A percentile compares a stretch with the other conserved stretches of the same genome.
Evolutionary conservation across 1,140 invertebrate genomes (phyloP).

Genomic region (Bombus superbus): DNA sequence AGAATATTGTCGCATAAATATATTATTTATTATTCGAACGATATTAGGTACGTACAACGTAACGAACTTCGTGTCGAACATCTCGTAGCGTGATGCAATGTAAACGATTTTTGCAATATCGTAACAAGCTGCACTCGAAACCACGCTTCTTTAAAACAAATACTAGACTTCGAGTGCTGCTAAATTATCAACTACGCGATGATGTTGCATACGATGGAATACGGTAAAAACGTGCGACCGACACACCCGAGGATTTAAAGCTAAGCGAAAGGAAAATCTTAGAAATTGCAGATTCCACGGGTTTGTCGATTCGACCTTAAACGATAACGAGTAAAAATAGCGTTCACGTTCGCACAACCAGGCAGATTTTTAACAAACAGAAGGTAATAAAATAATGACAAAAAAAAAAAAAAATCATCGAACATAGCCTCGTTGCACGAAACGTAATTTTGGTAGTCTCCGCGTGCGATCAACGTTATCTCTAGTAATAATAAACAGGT

Average conservation of each 20-base stretch:
- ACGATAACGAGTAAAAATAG: conserved; percentile 12
- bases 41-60: conserved; percentile 16
- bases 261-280: conserved; percentile 3
- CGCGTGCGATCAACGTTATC: conserved; percentile 23
- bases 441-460: conserved; percentile 38
- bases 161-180: neutral
- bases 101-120: neutral
- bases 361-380: neutral
- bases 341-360: neutral
- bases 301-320: neutral
- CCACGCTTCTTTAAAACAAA: neutral
- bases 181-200: conserved; percentile 20
- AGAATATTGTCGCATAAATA: conserved; percentile 57
- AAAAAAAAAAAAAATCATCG: neutral
- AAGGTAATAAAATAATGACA: neutral
- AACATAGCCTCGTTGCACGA: neutral
- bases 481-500: conserved; percentile 4
- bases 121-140: neutral
- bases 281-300: neutral
- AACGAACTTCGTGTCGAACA: neutral
- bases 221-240: conserved; percentile 4
- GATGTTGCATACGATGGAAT: conserved; percentile 9
- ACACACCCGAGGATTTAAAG: conserved; percentile 35
- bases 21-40: conserved; percentile 60
- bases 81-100: neutral